Base-by-base conservation (phyloP, 1,140 invertebrate genomes). In the Antheraea mylitta region DNA sequence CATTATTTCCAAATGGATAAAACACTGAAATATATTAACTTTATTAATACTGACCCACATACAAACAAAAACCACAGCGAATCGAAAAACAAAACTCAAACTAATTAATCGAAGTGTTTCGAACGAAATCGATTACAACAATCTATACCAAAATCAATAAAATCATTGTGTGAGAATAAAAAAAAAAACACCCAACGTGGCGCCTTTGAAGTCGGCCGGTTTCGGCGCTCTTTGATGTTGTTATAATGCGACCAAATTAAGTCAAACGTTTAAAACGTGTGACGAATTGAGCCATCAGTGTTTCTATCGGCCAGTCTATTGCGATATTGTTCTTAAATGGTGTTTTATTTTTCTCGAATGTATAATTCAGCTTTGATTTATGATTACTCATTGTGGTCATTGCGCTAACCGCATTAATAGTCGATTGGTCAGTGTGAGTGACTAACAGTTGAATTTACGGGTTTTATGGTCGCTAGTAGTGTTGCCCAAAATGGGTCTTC, bases 231-330 rank as follows among this genome's bases (percentile, higher is more conserved):
- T 87, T 89, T 89, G 86, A 89, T 85, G 75, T 82, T 53, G 70
- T 82, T 84, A 89, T 91, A 91, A 91, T 88, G 86, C 83, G 89
- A 87, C 83, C 83, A 88, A 91, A 90, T 90, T 87, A 87, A 90
- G 85, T 89, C 87, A 88, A 89, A 59, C 90, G 80, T 81, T 79
- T 80, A 87, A 90, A 91, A 82, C 82, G 87, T 89, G 86, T 90
- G 85, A 88, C 89, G 89, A 91, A 91, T 90, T 80, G 80, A 86
- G 77, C 72, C 84, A 86, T 89, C 86, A 87, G 84, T 86, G 84
- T 87, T 85, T 85, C 70, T 82, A 79, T 69, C 78, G 82, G 69
- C 30, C 45, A 16, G 45, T 53, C 10, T 53, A 60, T 72, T 73
- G 72, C 72, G 68, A 74, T 74, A 71, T 62, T 68, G 18, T 4